phyloP scores from a whole-genome alignment of 1,140 invertebrate genomes.

The Capitella teleta region DNA sequence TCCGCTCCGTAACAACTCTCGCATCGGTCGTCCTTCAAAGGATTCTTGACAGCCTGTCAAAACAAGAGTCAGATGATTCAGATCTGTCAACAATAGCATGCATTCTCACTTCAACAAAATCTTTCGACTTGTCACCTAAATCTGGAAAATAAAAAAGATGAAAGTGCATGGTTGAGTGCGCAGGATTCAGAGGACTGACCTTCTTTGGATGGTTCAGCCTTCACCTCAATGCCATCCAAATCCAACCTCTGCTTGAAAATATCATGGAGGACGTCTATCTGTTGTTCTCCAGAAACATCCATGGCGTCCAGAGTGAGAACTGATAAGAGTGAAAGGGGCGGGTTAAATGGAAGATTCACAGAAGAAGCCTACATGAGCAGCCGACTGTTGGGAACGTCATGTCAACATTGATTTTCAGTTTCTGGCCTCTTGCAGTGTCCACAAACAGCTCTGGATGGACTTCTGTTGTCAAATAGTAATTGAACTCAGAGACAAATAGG shows the following conservation, averaged over 20 bases:
- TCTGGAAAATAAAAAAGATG: no score
- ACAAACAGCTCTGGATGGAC: constrained; percentile 90
- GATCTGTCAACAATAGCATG: no score
- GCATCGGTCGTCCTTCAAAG: no score
- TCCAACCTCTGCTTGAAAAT: constrained; percentile 84
- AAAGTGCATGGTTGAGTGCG: no score
- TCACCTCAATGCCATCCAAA: constrained; percentile 67
- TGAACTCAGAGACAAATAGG: constrained; percentile 73
- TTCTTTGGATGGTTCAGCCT: constrained; percentile 47
- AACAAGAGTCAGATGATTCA: no score
- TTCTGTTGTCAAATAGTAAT: constrained; percentile 73
- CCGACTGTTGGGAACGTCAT: constrained; percentile 75
- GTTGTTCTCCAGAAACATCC: constrained; percentile 91
- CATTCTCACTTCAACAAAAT: no score
- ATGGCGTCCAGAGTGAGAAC: constrained; percentile 93
- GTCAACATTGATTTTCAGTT: constrained; percentile 89
- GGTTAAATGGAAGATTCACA: no score
- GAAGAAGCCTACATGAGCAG: constrained; percentile 74
- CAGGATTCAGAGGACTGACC: constrained; percentile 21
- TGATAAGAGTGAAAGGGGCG: no score
- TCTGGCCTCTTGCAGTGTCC: constrained; percentile 83
- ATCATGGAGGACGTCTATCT: constrained; percentile 88
- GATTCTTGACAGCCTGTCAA: no score
- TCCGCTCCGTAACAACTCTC: no score
- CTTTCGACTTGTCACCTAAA: no score